Evolutionary conservation across 2,888 invertebrate genomes (phyloP).

Genomic region (Prostheceraeus crozeri): DNA sequence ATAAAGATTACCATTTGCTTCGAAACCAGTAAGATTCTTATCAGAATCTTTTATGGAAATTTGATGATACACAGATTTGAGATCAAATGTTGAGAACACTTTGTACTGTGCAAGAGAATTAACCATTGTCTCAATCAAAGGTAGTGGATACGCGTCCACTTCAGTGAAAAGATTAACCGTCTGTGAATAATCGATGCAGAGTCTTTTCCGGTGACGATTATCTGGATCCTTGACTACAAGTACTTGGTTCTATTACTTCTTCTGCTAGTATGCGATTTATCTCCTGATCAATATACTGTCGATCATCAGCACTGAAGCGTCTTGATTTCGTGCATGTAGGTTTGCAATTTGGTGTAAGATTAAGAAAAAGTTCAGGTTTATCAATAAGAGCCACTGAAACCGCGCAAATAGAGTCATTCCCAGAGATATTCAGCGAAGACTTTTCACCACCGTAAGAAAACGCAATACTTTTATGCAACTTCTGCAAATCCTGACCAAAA

Average conservation of each 20-base stretch:
- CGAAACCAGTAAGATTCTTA: not conserved
- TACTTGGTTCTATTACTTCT: slow-evolving; percentile 21
- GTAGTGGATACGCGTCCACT: slow-evolving; percentile 30
- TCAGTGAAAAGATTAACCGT: slow-evolving; percentile 15
- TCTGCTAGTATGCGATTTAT: not conserved
- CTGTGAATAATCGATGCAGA: slow-evolving; percentile 1
- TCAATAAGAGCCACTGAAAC: not conserved
- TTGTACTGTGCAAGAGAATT: slow-evolving; percentile 19
- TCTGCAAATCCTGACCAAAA: slow-evolving; percentile 12
- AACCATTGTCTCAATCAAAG: slow-evolving; percentile 10
- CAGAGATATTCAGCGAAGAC: not conserved
- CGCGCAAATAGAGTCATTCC: not conserved
- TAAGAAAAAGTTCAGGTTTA: slow-evolving; percentile 2
- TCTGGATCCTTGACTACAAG: not conserved
- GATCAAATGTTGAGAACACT: slow-evolving; percentile 14
- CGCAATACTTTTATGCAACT: slow-evolving; percentile 3
- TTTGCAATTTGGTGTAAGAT: not conserved
- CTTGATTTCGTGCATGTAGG: slow-evolving; percentile 7
- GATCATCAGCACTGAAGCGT: slow-evolving; percentile 3
- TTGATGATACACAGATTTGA: slow-evolving; percentile 12
- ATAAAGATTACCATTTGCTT: slow-evolving; percentile 11
- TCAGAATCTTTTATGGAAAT: slow-evolving; percentile 3
- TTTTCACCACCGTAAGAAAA: not conserved
- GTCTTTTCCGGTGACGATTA: not conserved
- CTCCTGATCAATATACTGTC: slow-evolving; percentile 13